These are phyloP conservation scores for Jacana jacana DNA, from an alignment of 2,113 vertebrate species.

Conservation along the genomic window DNA sequence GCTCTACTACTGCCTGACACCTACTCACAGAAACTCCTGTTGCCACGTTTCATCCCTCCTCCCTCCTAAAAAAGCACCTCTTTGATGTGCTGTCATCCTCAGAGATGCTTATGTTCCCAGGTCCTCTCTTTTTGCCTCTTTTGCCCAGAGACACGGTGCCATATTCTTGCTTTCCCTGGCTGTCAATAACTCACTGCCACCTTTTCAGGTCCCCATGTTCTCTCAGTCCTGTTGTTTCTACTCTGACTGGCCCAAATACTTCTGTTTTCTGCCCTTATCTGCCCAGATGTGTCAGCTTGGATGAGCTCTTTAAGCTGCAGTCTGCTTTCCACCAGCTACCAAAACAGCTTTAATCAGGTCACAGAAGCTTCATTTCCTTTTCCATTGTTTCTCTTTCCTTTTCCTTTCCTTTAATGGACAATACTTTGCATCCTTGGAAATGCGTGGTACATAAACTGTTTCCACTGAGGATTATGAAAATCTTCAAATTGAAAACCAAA, in stretches of 20 bases:
- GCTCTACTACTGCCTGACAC: background rate
- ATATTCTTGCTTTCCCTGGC: background rate
- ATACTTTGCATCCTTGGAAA: background rate
- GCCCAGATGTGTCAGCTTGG: background rate
- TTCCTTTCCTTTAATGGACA: background rate
- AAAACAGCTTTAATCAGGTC: background rate
- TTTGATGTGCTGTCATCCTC: background rate
- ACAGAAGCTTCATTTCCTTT: background rate
- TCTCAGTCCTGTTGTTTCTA: background rate
- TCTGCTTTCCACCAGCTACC: background rate
- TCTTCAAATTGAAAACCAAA: background rate
- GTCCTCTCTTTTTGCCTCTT: no score
- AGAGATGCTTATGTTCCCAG: background rate
- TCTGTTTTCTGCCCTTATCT: background rate
- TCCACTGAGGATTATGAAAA: background rate
- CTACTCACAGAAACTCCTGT: background rate
- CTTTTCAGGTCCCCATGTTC: accelerated
- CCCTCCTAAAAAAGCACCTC: background rate
- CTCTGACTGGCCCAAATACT: background rate
- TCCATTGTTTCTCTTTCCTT: background rate
- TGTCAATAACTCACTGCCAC: background rate
- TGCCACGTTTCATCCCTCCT: background rate
- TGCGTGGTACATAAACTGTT: background rate
- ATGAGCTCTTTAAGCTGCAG: background rate
- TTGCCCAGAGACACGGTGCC: background rate